phyloP scores from a whole-genome alignment of 1,140 invertebrate species.

The Xylocopa sonorina region DNA sequence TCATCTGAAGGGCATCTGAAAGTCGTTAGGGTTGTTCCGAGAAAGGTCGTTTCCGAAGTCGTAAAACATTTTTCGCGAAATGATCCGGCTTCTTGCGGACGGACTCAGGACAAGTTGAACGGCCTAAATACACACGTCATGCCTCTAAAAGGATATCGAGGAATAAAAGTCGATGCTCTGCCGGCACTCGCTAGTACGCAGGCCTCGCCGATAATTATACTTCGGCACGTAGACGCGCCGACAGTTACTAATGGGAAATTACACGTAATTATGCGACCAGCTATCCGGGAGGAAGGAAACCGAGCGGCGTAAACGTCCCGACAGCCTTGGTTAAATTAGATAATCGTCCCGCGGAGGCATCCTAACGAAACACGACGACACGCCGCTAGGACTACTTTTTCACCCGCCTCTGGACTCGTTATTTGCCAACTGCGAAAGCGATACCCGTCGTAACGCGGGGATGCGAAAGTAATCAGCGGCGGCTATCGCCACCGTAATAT shows the following conservation, averaged over 20 bases:
- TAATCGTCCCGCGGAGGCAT: not conserved
- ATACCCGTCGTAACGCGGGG: not conserved
- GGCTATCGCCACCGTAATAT: constrained; percentile 41
- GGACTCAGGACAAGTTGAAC: no score
- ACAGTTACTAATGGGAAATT: not conserved
- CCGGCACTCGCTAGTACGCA: not conserved
- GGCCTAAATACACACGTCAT: no score
- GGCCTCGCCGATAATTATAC: not conserved
- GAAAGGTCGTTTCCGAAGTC: no score
- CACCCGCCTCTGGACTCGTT: not conserved
- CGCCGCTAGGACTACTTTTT: not conserved
- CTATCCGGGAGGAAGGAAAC: not conserved
- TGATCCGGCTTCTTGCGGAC: no score
- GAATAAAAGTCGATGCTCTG: not conserved
- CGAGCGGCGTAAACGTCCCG: not conserved
- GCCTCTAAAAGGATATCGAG: no score
- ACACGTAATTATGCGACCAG: not conserved
- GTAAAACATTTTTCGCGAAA: no score
- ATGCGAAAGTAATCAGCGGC: constrained; percentile 59
- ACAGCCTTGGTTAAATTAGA: not conserved
- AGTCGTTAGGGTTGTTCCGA: no score
- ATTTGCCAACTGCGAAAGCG: constrained; percentile 5
- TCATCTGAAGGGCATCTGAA: no score
- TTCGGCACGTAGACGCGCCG: not conserved
- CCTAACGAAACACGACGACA: not conserved